Base-by-base conservation (phyloP, 2,888 invertebrate species). In the Esperia sulphurella region DNA sequence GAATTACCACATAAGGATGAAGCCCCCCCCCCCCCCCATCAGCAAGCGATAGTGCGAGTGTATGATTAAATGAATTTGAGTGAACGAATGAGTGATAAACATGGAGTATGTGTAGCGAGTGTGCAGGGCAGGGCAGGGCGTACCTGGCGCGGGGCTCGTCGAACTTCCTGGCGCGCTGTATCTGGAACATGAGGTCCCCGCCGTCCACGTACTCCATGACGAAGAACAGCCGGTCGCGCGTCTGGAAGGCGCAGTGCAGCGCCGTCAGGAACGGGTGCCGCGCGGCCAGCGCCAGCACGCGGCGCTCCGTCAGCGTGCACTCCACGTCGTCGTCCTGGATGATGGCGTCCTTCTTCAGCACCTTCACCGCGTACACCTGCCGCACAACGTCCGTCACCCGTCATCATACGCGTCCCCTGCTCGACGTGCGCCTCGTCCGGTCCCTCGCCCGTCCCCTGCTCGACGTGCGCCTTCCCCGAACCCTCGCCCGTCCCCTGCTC, bases 191-290 rank as follows among this genome's bases (percentile, higher is more conserved):
- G 68, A 98, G 92, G 90, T 97, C 98, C 64, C 98, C 99, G 62
- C 99, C 99, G 86, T 98, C 79, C 46, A 99, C 98, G 86, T 98
- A 99, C 90, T 99, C 99, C 99, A 99, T 99, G 59, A 99, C 98
- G 90, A 99, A 99, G 92, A 98, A 99, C 59, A 99, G 91, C 9
- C 97, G 94, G 81, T 98, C 98, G 86, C 94, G 93, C 49, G 98
- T 99, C 90, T 99, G 99, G 92, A 98, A 99, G 90, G 97, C 98
- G 75, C 95, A 97, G 91, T 97, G 97, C 69, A 99, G 92, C 67
- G 98, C 98, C 57, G 98, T 98, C 57, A 99, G 93, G 91, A 99
- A 99, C 49, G 99, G 99, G 91, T 99, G 99, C 58, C 95, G 95
- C 54, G 98, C 98, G n/a, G 98, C 97, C 73, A 99, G 91, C 46